Evolutionary conservation across 1,140 invertebrate genomes (phyloP).

Genomic region (Drosophila malerkotliana): DNA sequence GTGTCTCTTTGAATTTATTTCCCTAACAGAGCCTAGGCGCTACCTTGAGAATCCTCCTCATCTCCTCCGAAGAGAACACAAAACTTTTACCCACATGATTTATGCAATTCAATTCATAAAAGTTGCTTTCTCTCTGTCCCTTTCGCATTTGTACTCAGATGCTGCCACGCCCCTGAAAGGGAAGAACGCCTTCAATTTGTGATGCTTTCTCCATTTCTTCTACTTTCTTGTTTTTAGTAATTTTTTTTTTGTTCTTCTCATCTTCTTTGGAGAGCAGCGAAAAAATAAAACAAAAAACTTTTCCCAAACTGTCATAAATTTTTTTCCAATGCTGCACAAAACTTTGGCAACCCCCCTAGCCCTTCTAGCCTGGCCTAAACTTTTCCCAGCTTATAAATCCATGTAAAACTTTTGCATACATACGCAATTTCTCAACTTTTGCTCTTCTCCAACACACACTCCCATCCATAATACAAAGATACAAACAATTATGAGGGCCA

Average conservation of each 20-base stretch:
- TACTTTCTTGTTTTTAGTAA: slow-evolving; percentile 40
- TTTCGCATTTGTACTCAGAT: slow-evolving; percentile 40
- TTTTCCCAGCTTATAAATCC: slow-evolving; percentile 73
- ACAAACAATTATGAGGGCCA: slow-evolving; percentile 56
- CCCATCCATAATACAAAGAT: slow-evolving; percentile 2
- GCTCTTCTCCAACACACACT: slow-evolving; percentile 1
- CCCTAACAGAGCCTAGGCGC: slow-evolving; percentile 13
- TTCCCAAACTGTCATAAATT: slow-evolving; percentile 82
- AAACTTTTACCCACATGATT: slow-evolving; percentile 71
- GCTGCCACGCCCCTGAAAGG: slow-evolving; percentile 18
- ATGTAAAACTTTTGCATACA: slow-evolving; percentile 76
- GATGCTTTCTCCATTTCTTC: slow-evolving; percentile 21
- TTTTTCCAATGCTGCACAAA: slow-evolving; percentile 65
- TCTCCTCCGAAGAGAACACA: slow-evolving; percentile 19
- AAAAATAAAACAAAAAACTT: slow-evolving; percentile 57
- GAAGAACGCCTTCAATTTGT: slow-evolving; percentile 50
- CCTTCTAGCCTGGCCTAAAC: slow-evolving; percentile 37
- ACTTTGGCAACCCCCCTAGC: slow-evolving; percentile 23
- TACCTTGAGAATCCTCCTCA: slow-evolving; percentile 25
- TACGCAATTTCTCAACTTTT: slow-evolving; percentile 67
- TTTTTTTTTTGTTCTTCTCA: slow-evolving; percentile 27
- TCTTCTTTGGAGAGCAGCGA: slow-evolving; percentile 13
- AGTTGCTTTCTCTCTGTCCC: slow-evolving; percentile 43
- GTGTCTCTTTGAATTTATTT: slow-evolving; percentile 38
- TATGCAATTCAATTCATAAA: slow-evolving; percentile 83